Evolutionary conservation across 2,888 invertebrate genomes (phyloP), one percentile per base, ranked within the genome.

Genomic region (Cosmopolites sordidus): DNA sequence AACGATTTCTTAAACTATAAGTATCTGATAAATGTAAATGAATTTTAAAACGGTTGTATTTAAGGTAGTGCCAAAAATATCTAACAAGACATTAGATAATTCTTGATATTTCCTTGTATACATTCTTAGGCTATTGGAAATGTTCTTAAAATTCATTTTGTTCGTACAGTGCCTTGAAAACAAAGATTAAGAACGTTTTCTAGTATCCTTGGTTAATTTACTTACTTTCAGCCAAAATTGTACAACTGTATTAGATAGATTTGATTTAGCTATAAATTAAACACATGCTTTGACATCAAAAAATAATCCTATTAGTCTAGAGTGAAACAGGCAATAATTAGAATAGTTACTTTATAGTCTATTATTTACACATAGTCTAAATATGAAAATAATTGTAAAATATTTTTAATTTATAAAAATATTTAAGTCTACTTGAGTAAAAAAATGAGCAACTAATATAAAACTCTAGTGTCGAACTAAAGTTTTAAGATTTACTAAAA

Each of bases 321-420:
- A 22, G 22, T 22, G 22, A 5, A 22, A 22, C 22, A 22, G 22
- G 22, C 22, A 22, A 22, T 22, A 22, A 22, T 3, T 22, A 22
- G 22, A 8, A 5, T 22, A 22, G 8, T 22, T 22, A 22, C 8
- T 22, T 22, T 22, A 22, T 22, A 22, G 3, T 22, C 22, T 22
- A 22, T 33, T 33, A 33, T 33, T 6, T 38, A 2, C 15, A 12
- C 33, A n/a, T 16, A 27, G 22, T 12, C 9, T 46, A 39, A 18
- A n/a, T 14, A 46, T 12, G 16, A 18, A 33, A 37, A 37, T 17
- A n/a, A 45, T 37, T 46, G 14, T 9, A 16, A 30, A 22, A 33
- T n/a, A 15, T 33, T 11, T 15, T 44, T 11, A 45, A 38, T 46
- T 22, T 46, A 46, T 46, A 46, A 46, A 46, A 46, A 46, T 46